phyloP scores from a whole-genome alignment of 2,113 vertebrate genomes.

The Loxodonta africana region DNA sequence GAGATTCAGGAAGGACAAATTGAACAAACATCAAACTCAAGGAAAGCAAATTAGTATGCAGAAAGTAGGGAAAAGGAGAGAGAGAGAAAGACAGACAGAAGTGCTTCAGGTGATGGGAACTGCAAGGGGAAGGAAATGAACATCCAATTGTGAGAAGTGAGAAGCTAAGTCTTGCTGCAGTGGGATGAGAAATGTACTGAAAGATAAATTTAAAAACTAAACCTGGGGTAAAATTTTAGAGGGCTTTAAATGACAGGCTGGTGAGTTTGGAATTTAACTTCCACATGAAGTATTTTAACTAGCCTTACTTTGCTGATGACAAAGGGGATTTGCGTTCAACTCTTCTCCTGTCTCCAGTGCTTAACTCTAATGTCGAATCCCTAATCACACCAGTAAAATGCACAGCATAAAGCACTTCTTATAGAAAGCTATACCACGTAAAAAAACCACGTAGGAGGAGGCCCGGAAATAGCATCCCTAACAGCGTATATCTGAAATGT shows the following conservation, averaged over 20 bases:
- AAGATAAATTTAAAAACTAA: neutral
- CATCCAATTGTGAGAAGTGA: neutral
- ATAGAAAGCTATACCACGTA: neutral
- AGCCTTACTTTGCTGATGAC: neutral
- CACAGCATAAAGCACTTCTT: neutral
- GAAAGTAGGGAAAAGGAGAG: too few relatives aligned
- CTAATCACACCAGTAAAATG: neutral
- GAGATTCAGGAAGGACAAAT: neutral
- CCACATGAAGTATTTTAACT: neutral
- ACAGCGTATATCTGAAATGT: neutral
- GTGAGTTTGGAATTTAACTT: conserved; percentile 27
- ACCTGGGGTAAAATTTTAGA: conserved; percentile 13
- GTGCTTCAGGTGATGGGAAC: neutral
- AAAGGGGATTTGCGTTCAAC: neutral
- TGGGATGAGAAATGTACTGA: neutral
- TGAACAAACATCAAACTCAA: neutral
- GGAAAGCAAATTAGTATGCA: neutral
- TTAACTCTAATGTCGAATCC: neutral
- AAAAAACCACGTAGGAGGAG: neutral
- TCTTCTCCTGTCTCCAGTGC: neutral
- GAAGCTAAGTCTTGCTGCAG: neutral
- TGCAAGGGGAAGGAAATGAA: neutral
- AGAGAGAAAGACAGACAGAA: neutral
- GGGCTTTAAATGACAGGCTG: neutral
- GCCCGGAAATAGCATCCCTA: neutral